phyloP scores from a whole-genome alignment of 1,140 invertebrate genomes.

The Heliothis virescens region DNA sequence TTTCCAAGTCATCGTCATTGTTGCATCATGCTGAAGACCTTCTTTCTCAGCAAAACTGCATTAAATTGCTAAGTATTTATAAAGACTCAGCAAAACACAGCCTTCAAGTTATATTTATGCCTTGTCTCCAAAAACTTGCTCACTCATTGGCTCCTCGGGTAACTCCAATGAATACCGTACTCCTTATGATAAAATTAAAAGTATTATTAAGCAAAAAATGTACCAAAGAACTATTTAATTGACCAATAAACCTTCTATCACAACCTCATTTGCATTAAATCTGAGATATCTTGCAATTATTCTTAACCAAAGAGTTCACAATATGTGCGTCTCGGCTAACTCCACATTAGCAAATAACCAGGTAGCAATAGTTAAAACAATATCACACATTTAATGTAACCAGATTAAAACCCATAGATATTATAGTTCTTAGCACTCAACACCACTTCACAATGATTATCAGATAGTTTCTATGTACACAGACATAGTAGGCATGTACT shows the following conservation, averaged over 20 bases:
- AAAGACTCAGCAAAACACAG: neutral
- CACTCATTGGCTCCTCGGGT: neutral
- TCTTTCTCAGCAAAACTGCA: no score
- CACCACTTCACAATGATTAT: conserved; percentile 64
- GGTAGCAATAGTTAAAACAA: conserved; percentile 6
- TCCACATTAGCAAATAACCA: conserved; percentile 17
- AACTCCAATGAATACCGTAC: neutral
- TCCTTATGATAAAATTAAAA: conserved; percentile 3
- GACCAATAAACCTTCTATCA: conserved; percentile 15
- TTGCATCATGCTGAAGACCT: no score
- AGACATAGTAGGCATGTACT: conserved; percentile 53
- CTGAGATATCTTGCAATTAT: conserved; percentile 1
- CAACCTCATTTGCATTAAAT: conserved; percentile 10
- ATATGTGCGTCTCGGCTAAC: neutral
- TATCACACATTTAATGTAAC: conserved; percentile 15
- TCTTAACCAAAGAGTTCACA: neutral
- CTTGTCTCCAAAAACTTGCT: neutral
- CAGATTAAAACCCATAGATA: conserved; percentile 39
- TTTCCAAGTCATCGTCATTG: no score
- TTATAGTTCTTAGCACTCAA: conserved; percentile 46
- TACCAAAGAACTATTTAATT: neutral
- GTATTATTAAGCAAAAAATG: neutral
- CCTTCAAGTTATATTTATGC: neutral
- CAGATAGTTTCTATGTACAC: conserved; percentile 70
- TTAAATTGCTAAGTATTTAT: neutral